Base-by-base conservation (phyloP, 2,888 invertebrate species). In the Pachycephus smyrnensis region DNA sequence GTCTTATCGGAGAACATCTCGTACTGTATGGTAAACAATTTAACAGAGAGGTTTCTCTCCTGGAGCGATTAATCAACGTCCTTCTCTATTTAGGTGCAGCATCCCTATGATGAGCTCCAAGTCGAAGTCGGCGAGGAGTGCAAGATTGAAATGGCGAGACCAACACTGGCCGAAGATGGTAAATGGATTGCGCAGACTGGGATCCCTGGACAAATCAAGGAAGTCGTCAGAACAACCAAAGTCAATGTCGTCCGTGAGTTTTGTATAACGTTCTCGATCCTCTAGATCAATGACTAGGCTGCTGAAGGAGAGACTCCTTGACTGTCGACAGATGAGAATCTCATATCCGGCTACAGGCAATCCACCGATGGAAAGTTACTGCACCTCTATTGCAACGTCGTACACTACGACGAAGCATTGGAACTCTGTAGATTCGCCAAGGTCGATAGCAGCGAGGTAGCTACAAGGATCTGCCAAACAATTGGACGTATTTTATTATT, bases 341-440 rank as follows among this genome's bases (percentile, higher is more conserved):
- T 93, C 4, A 91, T 92, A 75, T 90, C 92, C 11, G 93, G 93
- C 1, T 92, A 90, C 80, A 82, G 91, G 31, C 89, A 89, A 35
- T 91, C 92, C 77, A 80, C 84, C 0, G 84, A 80, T 11, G 77
- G 83, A 0, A 86, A 90, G 73, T 92, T 92, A 77, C 79, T 93
- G 69, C 90, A 92, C 82, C 80, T 93, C 15, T 93, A 92, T 82
- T 93, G 93, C 83, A 93, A 93, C 80, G 90, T 93, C 75, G 81
- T 92, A 76, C 91, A 93, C 75, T 88, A 92, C 0, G 82, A 84
- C 3, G 92, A 91, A 81, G 92, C 91, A 80, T 88, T 93, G 23
- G 92, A 92, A 0, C 93, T 93, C 84, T 93, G 93, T 81, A 92
- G 93, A 12, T 93, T 93, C 84, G 92, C 93, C 82, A 91, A 90